These are phyloP conservation scores for Cyrtorhinus lividipennis DNA, from an alignment of 1,140 invertebrate species.

Conservation along the genomic window DNA sequence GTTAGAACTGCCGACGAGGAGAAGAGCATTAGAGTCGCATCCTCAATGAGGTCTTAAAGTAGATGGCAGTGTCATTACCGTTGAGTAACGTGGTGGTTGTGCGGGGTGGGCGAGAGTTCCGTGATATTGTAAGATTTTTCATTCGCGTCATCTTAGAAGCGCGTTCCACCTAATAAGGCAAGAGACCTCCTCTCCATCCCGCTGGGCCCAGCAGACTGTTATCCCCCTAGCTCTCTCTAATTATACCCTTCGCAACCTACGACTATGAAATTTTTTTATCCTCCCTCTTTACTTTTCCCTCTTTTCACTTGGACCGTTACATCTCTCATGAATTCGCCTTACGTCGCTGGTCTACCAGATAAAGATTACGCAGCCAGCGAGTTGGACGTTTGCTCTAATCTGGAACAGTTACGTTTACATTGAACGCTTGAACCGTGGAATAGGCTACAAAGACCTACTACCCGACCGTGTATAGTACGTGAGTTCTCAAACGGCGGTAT, in stretches of 20 bases:
- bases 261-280: neutral
- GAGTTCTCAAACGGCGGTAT: no score
- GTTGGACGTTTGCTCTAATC: no score
- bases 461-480: no score
- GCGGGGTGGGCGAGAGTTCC: neutral
- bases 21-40: neutral
- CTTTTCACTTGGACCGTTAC: no score
- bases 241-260: conserved; percentile 2
- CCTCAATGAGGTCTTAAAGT: conserved; percentile 7
- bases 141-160: conserved; percentile 4
- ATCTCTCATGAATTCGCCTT: no score
- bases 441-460: no score
- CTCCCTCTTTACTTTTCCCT: neutral
- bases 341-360: no score
- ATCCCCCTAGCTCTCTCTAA: neutral
- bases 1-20: no score
- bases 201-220: no score
- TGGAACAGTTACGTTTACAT: no score
- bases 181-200: neutral
- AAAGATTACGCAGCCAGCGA: no score
- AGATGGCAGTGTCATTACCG: conserved; percentile 4
- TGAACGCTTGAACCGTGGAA: no score
- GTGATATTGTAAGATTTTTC: conserved; percentile 10
- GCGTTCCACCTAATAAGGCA: conserved; percentile 9
- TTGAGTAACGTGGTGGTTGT: neutral